Base-by-base conservation (phyloP, 2,797 vertebrate species). In the Cirrhinus mrigala region DNA sequence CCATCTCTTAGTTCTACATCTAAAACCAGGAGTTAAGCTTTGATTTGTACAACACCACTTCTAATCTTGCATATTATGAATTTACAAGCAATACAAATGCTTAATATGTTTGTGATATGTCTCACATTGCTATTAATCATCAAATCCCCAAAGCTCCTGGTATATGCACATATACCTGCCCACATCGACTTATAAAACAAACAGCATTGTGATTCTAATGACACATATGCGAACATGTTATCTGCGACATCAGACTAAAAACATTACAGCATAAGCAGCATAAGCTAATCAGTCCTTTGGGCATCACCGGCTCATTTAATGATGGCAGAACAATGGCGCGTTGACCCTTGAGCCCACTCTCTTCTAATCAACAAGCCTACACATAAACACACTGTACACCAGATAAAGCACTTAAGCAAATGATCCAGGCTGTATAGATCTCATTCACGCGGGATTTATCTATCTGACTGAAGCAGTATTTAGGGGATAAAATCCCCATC, bases 341-440 rank as follows among this genome's bases (percentile, higher is more conserved):
- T 75, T 83, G 73, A 77, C 48, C 82, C 60, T 76, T 29, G 60
- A 83, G 48, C 82, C 62, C 52, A 50, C 52, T 58, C 62, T 78
- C 74, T 78, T 84, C 62, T 58, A 78, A 84, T 29, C 62, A 46
- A 77, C 48, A 70, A 81, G 83, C 71, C 27, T 66, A 88, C 40
- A 71, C 54, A 78, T 60, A 66, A 73, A 84, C 66, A 52, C 54
- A 54, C 20, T 44, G 76, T n/a, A 62, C 27, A 75, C 50, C 83
- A 71, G 76, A 75, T 77, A 71, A 81, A 76, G 80, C 68, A 73
- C 79, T 85, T 86, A 78, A 82, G 52, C 86, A 79, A 78, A 84
- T 70, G 3, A 79, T 79, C 79, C 50, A 58, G 33, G 50, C 37
- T 50, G n/a, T 60, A n/a, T 24, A 46, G 52, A 82, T 60, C 24